Evolutionary conservation across 1,140 invertebrate species (phyloP).

Genomic region (Lamellibrachia luymesi): DNA sequence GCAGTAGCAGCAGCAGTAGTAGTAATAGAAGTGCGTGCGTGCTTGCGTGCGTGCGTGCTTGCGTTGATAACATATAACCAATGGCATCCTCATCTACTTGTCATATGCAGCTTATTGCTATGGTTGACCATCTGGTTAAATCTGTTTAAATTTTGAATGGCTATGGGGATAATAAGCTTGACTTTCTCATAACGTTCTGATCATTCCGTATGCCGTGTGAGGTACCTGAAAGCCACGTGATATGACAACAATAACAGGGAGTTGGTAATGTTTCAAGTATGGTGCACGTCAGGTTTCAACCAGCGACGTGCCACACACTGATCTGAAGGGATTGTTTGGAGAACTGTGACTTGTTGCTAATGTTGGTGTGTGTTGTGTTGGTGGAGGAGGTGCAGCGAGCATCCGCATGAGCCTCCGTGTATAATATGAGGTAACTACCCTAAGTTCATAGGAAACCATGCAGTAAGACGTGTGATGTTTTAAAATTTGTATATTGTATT

Average conservation of each 20-base stretch:
- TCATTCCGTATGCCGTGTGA: too few species aligned
- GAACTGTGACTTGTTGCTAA: not conserved
- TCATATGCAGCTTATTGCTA: too few species aligned
- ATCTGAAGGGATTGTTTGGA: not conserved
- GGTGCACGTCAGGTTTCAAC: not conserved
- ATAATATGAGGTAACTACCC: slow-evolving; percentile 73
- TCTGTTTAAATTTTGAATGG: too few species aligned
- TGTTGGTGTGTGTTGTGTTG: slow-evolving; percentile 40
- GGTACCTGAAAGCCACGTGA: too few species aligned
- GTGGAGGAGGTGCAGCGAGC: slow-evolving; percentile 73
- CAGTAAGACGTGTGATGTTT: not conserved
- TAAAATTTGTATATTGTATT: not conserved
- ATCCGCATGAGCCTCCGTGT: slow-evolving; percentile 59
- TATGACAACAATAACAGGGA: too few species aligned
- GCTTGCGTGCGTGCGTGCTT: not conserved
- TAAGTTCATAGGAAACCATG: not conserved
- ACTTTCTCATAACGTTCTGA: too few species aligned
- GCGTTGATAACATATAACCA: not conserved
- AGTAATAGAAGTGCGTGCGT: too few species aligned
- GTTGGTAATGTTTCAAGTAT: too few species aligned
- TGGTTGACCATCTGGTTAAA: too few species aligned
- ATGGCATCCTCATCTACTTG: too few species aligned
- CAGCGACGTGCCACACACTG: not conserved
- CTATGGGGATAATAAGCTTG: too few species aligned
- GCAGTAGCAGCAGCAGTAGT: too few species aligned